Percentiles rank a stretch among this genome's conserved stretches.
Evolutionary conservation across 2,888 invertebrate genomes (phyloP).

Genomic region (Thelaira solivaga): DNA sequence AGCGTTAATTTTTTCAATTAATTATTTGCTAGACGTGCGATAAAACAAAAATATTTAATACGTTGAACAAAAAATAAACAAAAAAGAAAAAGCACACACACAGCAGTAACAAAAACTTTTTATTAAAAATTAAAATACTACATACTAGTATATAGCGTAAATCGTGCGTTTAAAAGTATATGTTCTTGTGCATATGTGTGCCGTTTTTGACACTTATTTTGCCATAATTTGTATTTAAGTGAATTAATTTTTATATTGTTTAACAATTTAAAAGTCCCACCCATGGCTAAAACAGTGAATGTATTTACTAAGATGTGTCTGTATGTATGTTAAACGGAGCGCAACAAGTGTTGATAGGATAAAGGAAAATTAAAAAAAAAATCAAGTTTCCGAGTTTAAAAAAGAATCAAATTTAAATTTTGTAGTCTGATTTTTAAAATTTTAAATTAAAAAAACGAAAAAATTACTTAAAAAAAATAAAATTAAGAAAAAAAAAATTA

Average conservation of each 20-base stretch:
- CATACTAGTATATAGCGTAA: background rate
- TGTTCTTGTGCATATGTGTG: background rate
- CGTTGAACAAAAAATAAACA: background rate
- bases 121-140: no score
- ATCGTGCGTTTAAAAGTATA: background rate
- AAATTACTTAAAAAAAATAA: no score
- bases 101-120: no score
- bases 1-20: background rate
- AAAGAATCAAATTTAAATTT: no score
- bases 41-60: background rate
- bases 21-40: slow-evolving; percentile 2
- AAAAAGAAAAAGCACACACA: background rate
- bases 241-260: background rate
- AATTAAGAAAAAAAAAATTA: no score
- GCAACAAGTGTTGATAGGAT: slow-evolving; percentile 49
- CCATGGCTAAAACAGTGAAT: background rate
- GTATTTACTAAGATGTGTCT: background rate
- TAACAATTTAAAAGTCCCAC: background rate
- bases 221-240: background rate
- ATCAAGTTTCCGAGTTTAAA: background rate
- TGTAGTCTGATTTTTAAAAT: no score
- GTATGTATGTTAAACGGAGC: slow-evolving; percentile 34
- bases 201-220: slow-evolving; percentile 1
- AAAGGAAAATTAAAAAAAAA: background rate
- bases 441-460: no score